Percentiles rank a stretch among this genome's conserved stretches.
phyloP scores from a whole-genome alignment of 1,140 invertebrate genomes.

The Papilio polytes region DNA sequence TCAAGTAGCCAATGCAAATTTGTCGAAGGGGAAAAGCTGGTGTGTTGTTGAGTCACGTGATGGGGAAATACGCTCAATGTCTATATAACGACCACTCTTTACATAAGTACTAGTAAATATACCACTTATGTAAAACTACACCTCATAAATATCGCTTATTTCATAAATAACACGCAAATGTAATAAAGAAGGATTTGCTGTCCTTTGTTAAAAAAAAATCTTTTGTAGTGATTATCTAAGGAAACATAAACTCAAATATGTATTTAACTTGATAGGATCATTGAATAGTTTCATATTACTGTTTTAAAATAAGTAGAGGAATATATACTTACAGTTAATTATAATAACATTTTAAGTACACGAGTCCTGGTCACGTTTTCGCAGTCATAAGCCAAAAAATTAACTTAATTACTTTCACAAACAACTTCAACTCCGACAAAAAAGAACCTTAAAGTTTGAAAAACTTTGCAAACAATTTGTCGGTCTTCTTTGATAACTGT shows the following conservation, averaged over 20 bases:
- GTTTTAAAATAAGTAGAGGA: too few relatives aligned
- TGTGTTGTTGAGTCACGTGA: not conserved
- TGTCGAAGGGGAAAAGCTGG: not conserved
- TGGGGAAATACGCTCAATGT: not conserved
- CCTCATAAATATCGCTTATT: not conserved
- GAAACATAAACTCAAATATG: too few relatives aligned
- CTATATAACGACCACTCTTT: not conserved
- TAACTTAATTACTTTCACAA: conserved; percentile 14
- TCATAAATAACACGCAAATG: not conserved
- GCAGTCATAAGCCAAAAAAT: not conserved
- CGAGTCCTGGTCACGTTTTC: not conserved
- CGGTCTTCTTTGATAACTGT: conserved; percentile 15
- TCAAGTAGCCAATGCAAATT: conserved; percentile 25
- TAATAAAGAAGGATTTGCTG: not conserved
- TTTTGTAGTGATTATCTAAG: too few relatives aligned
- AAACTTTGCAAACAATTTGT: not conserved
- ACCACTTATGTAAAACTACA: not conserved
- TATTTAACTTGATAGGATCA: too few relatives aligned
- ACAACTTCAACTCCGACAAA: not conserved
- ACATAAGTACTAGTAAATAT: not conserved
- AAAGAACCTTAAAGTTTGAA: not conserved
- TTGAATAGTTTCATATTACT: too few relatives aligned
- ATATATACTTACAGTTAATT: not conserved
- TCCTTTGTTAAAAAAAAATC: too few relatives aligned
- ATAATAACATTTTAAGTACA: not conserved